Evolutionary conservation across 2,888 invertebrate species (phyloP).

Genomic region (Ecliptopera silaceata): DNA sequence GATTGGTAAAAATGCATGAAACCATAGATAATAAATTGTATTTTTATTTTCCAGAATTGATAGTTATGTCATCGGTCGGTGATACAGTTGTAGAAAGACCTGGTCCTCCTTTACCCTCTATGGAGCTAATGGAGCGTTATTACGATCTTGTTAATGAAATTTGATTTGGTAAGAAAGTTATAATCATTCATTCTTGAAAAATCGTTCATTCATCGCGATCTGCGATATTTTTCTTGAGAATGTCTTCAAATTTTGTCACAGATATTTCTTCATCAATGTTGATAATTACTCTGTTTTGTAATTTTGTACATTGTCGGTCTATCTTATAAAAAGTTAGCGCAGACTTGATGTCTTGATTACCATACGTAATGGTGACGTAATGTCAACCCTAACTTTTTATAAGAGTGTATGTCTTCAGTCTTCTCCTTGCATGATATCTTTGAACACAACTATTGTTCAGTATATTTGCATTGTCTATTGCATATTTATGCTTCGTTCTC

Average conservation of each 20-base stretch:
- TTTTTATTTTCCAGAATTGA: conserved; percentile 65
- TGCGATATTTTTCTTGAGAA: conserved; percentile 18
- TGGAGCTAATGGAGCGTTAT: conserved; percentile 63
- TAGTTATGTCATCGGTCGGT: conserved; percentile 70
- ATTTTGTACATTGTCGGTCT: conserved; percentile 15
- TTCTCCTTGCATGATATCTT: conserved; percentile 19
- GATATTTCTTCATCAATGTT: conserved; percentile 15
- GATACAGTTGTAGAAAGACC: conserved; percentile 57
- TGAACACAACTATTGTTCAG: conserved; percentile 23
- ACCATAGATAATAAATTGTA: not conserved
- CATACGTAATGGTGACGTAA: no score
- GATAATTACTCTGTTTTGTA: conserved; percentile 9
- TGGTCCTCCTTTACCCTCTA: conserved; percentile 65
- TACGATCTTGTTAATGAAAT: conserved; percentile 66
- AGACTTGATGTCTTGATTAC: no score
- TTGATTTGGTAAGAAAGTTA: conserved; percentile 63
- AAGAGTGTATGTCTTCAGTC: no score
- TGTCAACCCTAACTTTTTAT: no score
- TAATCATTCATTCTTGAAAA: no score
- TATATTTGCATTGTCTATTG: conserved; percentile 29
- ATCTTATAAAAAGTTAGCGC: no score
- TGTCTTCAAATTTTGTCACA: conserved; percentile 15
- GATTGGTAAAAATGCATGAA: not conserved
- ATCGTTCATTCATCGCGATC: conserved; percentile 5
- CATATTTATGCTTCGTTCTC: conserved; percentile 29